Percentiles rank a stretch among this genome's conserved stretches.
Conservation (phyloP, 1,140 invertebrate genomes). For the Halotydeus destructor region DNA sequence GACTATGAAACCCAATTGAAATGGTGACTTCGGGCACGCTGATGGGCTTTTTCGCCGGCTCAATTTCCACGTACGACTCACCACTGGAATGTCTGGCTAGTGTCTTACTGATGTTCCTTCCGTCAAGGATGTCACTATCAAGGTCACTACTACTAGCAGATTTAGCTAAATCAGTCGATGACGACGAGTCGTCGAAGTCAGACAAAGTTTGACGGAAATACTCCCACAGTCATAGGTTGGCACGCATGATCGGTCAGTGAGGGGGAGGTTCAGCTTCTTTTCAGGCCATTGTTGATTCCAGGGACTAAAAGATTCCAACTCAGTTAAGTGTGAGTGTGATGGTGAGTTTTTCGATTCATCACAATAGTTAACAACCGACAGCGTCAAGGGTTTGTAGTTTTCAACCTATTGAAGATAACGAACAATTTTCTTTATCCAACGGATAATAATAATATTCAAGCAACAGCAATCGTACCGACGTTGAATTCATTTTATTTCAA, state of each 20-base stretch:
- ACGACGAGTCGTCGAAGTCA: slow-evolving; percentile 6
- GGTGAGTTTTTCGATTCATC: no score
- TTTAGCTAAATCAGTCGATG: background rate
- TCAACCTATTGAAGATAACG: no score
- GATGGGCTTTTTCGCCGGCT: background rate
- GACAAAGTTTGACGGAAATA: slow-evolving; percentile 85
- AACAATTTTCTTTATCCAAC: no score
- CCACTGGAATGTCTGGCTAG: no score
- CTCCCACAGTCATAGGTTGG: slow-evolving; percentile 54
- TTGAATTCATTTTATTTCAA: background rate
- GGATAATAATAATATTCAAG: no score
- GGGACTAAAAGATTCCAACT: no score
- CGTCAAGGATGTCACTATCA: background rate
- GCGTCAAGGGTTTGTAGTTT: no score
- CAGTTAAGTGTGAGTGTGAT: no score
- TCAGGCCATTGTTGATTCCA: no score
- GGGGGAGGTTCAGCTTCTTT: no score
- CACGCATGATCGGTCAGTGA: no score
- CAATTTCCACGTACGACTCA: slow-evolving; percentile 7
- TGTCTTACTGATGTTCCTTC: background rate
- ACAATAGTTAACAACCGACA: no score
- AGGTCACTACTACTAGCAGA: background rate
- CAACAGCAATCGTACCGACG: background rate
- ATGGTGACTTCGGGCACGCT: background rate
- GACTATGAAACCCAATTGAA: background rate